phyloP scores from a whole-genome alignment of 1,140 invertebrate species.

The Drosophila ohnishii region DNA sequence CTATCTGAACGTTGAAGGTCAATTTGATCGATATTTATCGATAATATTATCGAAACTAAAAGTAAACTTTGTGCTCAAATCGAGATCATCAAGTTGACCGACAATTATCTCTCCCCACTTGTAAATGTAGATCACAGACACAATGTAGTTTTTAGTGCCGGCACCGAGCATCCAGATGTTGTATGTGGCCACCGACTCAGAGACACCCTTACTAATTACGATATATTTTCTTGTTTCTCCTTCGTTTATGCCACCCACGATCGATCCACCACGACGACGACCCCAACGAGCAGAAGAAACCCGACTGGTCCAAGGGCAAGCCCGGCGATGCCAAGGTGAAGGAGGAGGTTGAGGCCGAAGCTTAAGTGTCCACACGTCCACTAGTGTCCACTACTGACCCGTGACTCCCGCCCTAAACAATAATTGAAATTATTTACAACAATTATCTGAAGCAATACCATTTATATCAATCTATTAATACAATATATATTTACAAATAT shows the following conservation, averaged over 20 bases:
- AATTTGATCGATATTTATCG: slow-evolving; percentile 18
- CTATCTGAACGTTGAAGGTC: neutral
- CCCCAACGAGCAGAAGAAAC: slow-evolving; percentile 90
- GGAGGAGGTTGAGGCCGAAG: slow-evolving; percentile 92
- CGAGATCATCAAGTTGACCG: slow-evolving; percentile 1
- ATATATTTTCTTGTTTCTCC: slow-evolving; percentile 25
- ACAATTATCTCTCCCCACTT: slow-evolving; percentile 12
- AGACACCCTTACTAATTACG: slow-evolving; percentile 20
- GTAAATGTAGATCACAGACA: slow-evolving; percentile 36
- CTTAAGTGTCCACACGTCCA: slow-evolving; percentile 80
- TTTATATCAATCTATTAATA: slow-evolving; percentile 53
- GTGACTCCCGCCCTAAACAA: slow-evolving; percentile 80
- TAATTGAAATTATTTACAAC: slow-evolving; percentile 58
- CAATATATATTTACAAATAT: slow-evolving; percentile 49
- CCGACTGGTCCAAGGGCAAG: slow-evolving; percentile 94
- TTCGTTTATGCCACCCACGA: slow-evolving; percentile 27
- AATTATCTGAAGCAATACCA: slow-evolving; percentile 54
- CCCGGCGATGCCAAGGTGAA: slow-evolving; percentile 93
- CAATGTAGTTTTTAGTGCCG: slow-evolving; percentile 41
- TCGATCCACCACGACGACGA: neutral
- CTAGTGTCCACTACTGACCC: slow-evolving; percentile 77
- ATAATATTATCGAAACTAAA: neutral
- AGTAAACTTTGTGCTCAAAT: too few relatives aligned
- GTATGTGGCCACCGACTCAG: neutral
- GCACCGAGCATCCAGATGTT: slow-evolving; percentile 46